Conservation (phyloP, 2,888 invertebrate species). For the Tanypteryx hageni region DNA sequence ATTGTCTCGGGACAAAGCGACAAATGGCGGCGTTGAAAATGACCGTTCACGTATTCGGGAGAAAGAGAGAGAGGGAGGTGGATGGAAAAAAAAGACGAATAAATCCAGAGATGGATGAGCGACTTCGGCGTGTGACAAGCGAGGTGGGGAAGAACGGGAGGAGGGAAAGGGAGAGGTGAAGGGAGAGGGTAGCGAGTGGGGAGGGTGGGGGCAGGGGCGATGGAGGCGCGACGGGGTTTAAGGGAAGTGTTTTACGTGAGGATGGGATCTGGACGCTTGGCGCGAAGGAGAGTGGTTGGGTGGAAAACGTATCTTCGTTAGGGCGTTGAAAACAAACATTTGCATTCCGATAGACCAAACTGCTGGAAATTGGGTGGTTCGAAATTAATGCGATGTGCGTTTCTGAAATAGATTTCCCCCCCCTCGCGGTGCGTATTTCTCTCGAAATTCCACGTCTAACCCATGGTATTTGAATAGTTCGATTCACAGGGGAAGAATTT, state of each 20-base stretch:
- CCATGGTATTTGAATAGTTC: too few relatives aligned
- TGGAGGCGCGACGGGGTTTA: background rate
- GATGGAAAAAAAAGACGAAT: background rate
- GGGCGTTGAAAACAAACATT: conserved; percentile 16
- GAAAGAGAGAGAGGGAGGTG: background rate
- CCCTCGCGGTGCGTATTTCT: too few relatives aligned
- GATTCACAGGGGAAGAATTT: too few relatives aligned
- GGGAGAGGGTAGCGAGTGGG: background rate
- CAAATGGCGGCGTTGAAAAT: background rate
- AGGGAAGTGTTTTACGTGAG: background rate
- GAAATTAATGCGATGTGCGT: background rate
- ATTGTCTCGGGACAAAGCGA: conserved; percentile 9
- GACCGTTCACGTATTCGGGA: background rate
- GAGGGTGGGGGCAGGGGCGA: too few relatives aligned
- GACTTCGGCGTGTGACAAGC: background rate
- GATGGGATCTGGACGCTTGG: background rate
- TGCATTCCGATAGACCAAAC: conserved; percentile 38
- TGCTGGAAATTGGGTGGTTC: background rate
- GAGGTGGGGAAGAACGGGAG: background rate
- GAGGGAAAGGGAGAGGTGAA: background rate
- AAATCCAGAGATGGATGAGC: background rate
- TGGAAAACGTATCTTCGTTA: background rate
- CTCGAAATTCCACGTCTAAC: too few relatives aligned
- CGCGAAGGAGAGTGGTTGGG: background rate
- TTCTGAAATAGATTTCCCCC: background rate